A percentile compares a stretch with the other conserved stretches of the same genome.
Evolutionary conservation across 2,888 invertebrate species (phyloP).

Genomic region (Taphrorychus bicolor): DNA sequence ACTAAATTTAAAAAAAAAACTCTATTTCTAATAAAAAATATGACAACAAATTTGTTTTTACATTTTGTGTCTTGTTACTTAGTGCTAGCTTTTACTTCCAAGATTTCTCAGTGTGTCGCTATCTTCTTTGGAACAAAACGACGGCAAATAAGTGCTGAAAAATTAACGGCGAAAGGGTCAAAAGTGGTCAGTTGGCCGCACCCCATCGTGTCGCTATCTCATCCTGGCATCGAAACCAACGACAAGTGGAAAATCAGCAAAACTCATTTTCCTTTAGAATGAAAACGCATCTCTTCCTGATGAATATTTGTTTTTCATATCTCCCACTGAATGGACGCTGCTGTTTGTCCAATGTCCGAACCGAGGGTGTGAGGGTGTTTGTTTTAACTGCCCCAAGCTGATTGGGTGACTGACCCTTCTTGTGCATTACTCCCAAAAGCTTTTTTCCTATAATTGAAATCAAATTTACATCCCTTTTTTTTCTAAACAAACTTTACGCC

Average conservation of each 20-base stretch:
- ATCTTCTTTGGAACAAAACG: too few species aligned
- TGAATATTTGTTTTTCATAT: conserved; percentile 34
- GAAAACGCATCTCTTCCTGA: conserved; percentile 4
- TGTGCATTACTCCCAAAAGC: neutral
- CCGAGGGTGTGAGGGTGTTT: conserved; percentile 18
- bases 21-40: too few species aligned
- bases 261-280: conserved; percentile 18
- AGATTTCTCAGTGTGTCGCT: too few species aligned
- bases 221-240: neutral
- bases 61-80: too few species aligned
- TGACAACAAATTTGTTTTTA: too few species aligned
- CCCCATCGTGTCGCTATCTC: conserved; percentile 32
- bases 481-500: too few species aligned
- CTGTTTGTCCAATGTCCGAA: conserved; percentile 28
- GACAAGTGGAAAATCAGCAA: conserved; percentile 21
- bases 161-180: conserved; percentile 15
- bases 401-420: conserved; percentile 5
- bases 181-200: conserved; percentile 34
- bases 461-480: neutral
- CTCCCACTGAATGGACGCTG: conserved; percentile 18
- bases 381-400: conserved; percentile 2
- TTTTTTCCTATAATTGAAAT: neutral
- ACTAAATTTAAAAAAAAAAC: too few species aligned
- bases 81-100: too few species aligned
- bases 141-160: too few species aligned